Base-by-base conservation (phyloP, 2,797 vertebrate species). In the Pogonophryne albipinna region DNA sequence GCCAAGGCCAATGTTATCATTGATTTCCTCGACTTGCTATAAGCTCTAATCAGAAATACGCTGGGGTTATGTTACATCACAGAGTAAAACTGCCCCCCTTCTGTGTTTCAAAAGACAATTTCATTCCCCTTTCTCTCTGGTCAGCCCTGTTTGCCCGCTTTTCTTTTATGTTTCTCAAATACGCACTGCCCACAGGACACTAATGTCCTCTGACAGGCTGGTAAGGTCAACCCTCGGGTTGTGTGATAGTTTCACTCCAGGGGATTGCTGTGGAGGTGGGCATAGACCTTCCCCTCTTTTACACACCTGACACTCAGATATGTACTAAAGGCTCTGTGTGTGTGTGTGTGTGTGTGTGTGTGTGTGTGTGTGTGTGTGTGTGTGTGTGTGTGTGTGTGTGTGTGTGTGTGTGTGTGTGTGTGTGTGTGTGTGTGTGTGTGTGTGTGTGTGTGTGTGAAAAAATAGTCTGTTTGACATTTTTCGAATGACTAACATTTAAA, bases 121-220 rank as follows among this genome's bases (percentile, higher is more conserved):
- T 20, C 27, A 19, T 50, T 64, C n/a, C 74, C 19, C 38, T 47
- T 23, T 15, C 59, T 56, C 34, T 53, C 42, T 69, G n/a, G 34
- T 31, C 15, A 45, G 62, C 52, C 52, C 47, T 80, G 55, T 66
- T 63, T 50, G 47, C 4, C 44, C n/a, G 0, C 42, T 67, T 69
- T 57, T n/a, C 9, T 66, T 47, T 58, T 60, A 45, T 56, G 27
- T 42, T 46, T 42, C 27, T 62, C 60, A 59, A 74, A 71, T 14
- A 34, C 68, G 80, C 38, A 23, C 53, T 73, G 67, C 59, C 66
- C 74, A 85, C 57, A 31, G 63, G 72, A 90, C 81, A 85, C 46
- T 92, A 79, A 94, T 89, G 68, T 67, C 75, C 51, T 84, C 5
- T 89, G 93, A 93, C 89, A 90, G 74, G 71, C 62, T 77, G 87